Conservation (phyloP, 2,113 vertebrate species). For the Balaeniceps rex region DNA sequence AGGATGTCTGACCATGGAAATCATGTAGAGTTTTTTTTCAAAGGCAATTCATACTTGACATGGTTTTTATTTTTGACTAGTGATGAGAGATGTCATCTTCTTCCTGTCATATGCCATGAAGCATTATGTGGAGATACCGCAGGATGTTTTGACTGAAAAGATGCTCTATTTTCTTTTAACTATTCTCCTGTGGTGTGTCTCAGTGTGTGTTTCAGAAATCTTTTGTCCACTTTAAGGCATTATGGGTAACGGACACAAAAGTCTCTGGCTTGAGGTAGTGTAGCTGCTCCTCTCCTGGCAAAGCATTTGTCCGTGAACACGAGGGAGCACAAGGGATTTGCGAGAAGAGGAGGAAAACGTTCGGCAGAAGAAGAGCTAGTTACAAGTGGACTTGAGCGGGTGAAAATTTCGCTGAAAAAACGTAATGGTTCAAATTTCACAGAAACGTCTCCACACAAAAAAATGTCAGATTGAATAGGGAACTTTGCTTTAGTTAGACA, state of each 20-base stretch:
- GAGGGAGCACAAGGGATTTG: neutral
- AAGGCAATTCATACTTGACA: constrained; percentile 52
- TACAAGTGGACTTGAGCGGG: neutral
- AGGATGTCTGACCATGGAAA: constrained; percentile 12
- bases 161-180: constrained; percentile 58
- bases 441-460: neutral
- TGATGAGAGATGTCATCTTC: constrained; percentile 59
- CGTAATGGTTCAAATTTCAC: neutral
- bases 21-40: constrained; percentile 13
- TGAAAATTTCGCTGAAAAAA: neutral
- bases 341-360: neutral
- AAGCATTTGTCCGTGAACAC: neutral
- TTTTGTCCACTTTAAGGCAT: constrained; percentile 58
- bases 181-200: constrained; percentile 23
- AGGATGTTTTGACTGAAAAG: constrained; percentile 51
- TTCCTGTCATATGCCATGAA: constrained; percentile 62
- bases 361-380: neutral
- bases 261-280: constrained; percentile 15
- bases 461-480: neutral
- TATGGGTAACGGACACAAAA: constrained; percentile 49
- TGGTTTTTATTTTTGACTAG: constrained; percentile 63
- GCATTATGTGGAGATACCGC: constrained; percentile 18
- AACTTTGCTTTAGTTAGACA: neutral
- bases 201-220: constrained; percentile 48
- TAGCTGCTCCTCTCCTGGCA: neutral